phyloP scores from a whole-genome alignment of 92 coral and sea anemone genomes.

The Metridium senile region DNA sequence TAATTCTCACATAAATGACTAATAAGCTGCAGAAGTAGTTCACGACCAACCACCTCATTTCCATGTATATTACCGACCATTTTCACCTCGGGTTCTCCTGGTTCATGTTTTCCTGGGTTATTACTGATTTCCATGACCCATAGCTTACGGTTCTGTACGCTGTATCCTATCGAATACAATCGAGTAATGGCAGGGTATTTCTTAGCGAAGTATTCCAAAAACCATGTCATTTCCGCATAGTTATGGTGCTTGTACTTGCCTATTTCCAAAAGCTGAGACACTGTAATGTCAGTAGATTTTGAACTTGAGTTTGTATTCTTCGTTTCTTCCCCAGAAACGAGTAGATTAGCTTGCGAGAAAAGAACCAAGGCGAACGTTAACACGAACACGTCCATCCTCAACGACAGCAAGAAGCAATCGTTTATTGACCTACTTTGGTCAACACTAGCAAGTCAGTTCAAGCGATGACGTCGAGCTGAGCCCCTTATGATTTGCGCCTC shows the following conservation, averaged over 20 bases:
- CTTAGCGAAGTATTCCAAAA: slow-evolving; percentile 83
- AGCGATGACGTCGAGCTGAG: slow-evolving; percentile 3
- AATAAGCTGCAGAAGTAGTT: slow-evolving; percentile 75
- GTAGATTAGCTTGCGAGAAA: slow-evolving; percentile 3
- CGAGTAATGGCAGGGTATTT: slow-evolving; percentile 79
- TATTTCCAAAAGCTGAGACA: slow-evolving; percentile 63
- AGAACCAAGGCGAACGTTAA: background rate
- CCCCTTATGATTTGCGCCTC: slow-evolving; percentile 11
- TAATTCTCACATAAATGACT: slow-evolving; percentile 88
- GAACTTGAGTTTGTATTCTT: background rate
- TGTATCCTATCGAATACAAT: slow-evolving; percentile 90
- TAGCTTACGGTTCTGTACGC: slow-evolving; percentile 95
- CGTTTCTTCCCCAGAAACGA: slow-evolving; percentile 1
- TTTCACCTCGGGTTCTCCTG: slow-evolving; percentile 95
- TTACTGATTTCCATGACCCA: slow-evolving; percentile 94
- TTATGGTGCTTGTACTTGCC: slow-evolving; percentile 77
- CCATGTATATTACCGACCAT: slow-evolving; percentile 90
- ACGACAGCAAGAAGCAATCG: background rate
- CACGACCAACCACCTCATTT: slow-evolving; percentile 87
- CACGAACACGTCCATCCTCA: slow-evolving; percentile 10
- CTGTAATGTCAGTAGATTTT: slow-evolving; percentile 1
- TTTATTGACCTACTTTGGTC: background rate
- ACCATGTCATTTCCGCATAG: slow-evolving; percentile 96
- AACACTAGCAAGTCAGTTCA: background rate
- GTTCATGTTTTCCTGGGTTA: slow-evolving; percentile 85